phyloP scores from a whole-genome alignment of 2,888 invertebrate species.

The Diaperis boleti region DNA sequence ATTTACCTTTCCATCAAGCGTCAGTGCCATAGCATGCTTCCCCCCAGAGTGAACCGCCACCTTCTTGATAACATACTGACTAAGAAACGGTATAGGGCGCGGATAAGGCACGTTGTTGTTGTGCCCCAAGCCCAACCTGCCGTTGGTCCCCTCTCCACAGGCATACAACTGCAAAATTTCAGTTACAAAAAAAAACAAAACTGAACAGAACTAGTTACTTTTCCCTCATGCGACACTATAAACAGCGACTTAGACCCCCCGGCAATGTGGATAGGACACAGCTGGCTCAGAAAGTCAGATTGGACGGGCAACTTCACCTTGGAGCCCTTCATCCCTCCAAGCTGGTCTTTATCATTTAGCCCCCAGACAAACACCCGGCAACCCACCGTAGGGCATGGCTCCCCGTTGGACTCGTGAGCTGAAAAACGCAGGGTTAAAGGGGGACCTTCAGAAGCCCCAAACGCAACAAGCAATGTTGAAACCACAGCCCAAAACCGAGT shows the following conservation, averaged over 20 bases:
- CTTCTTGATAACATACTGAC: slow-evolving; percentile 92
- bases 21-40: slow-evolving; percentile 92
- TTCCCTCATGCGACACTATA: slow-evolving; percentile 90
- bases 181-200: background rate
- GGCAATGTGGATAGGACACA: slow-evolving; percentile 90
- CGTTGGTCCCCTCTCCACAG: slow-evolving; percentile 96
- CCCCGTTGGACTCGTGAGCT: slow-evolving; percentile 49
- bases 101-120: slow-evolving; percentile 89
- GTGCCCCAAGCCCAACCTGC: slow-evolving; percentile 90
- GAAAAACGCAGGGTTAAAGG: background rate
- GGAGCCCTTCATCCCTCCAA: slow-evolving; percentile 94
- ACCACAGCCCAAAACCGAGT: background rate
- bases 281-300: slow-evolving; percentile 85
- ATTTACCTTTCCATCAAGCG: slow-evolving; percentile 92
- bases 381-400: slow-evolving; percentile 40
- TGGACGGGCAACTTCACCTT: slow-evolving; percentile 93
- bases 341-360: slow-evolving; percentile 94
- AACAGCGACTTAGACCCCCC: slow-evolving; percentile 96
- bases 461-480: background rate
- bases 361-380: slow-evolving; percentile 87
- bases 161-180: slow-evolving; percentile 76
- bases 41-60: slow-evolving; percentile 97
- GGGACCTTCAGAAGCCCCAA: background rate
- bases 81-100: slow-evolving; percentile 86
- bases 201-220: slow-evolving; percentile 69